These are phyloP conservation scores for Chondrosia reniformis DNA, from an alignment of 37 sponge, comb jelly and placozoan species.

Conservation along the genomic window DNA sequence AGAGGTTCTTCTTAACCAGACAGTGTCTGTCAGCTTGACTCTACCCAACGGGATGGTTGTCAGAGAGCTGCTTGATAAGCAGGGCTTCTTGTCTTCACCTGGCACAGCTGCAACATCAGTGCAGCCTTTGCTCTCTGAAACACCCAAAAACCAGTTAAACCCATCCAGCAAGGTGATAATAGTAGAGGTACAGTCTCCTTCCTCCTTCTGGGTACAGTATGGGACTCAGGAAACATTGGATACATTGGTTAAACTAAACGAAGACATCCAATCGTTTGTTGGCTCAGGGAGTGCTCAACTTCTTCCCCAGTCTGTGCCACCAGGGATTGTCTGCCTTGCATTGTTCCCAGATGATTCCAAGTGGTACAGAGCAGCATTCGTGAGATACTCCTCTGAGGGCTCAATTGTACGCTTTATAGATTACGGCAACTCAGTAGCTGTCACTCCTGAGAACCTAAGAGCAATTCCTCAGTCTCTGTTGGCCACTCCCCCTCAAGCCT, in stretches of 20 bases:
- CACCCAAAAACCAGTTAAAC: not conserved
- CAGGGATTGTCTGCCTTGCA: slow-evolving; percentile 40
- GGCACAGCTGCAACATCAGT: too few species aligned
- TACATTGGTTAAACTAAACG: not conserved
- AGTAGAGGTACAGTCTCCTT: slow-evolving; percentile 17
- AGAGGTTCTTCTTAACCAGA: not conserved
- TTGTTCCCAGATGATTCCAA: slow-evolving; percentile 31
- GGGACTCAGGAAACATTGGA: not conserved
- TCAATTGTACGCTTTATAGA: slow-evolving; percentile 40
- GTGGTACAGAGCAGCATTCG: slow-evolving; percentile 48
- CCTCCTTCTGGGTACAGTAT: slow-evolving; percentile 47
- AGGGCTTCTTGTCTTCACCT: not conserved
- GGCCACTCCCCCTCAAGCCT: slow-evolving; percentile 24
- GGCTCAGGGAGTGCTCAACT: not conserved
- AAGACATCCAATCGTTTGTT: not conserved
- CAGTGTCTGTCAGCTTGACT: not conserved
- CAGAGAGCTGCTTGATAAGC: not conserved
- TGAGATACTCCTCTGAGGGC: not conserved
- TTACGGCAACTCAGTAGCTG: slow-evolving; percentile 46
- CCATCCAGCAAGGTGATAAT: slow-evolving; percentile 13
- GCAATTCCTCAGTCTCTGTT: slow-evolving; percentile 2
- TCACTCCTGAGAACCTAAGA: not conserved
- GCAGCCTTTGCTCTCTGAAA: not conserved
- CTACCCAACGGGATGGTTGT: not conserved
- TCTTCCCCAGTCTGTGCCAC: not conserved